Conservation (phyloP, 92 coral and sea anemone species). For the Plumapathes pennacea region DNA sequence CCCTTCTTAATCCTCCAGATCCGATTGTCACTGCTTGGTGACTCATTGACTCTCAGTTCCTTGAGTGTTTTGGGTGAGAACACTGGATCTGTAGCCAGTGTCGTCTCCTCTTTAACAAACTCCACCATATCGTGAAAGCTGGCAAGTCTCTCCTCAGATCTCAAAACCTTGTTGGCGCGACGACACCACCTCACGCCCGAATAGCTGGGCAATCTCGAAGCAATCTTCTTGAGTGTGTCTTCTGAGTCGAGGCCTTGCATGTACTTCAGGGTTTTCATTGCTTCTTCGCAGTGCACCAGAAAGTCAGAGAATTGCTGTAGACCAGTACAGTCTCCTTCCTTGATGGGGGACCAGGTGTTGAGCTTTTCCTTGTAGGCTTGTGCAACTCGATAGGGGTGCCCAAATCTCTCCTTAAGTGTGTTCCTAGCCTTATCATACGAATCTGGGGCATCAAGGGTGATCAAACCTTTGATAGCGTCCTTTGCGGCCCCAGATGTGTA, state of each 20-base stretch:
- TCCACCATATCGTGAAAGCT: slow-evolving; percentile 23
- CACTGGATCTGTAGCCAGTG: slow-evolving; percentile 40
- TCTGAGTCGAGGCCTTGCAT: slow-evolving; percentile 46
- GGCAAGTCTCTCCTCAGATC: slow-evolving; percentile 3
- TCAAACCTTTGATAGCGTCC: slow-evolving; percentile 29
- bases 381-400: slow-evolving; percentile 38
- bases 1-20: background rate
- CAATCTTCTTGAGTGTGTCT: slow-evolving; percentile 7
- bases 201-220: slow-evolving; percentile 12
- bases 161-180: slow-evolving; percentile 17
- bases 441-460: slow-evolving; percentile 38
- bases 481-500: slow-evolving; percentile 48
- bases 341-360: slow-evolving; percentile 33
- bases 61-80: slow-evolving; percentile 34
- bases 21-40: background rate
- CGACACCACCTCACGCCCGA: slow-evolving; percentile 32
- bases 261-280: slow-evolving; percentile 32
- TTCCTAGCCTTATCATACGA: slow-evolving; percentile 39
- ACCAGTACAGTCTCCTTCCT: slow-evolving; percentile 14
- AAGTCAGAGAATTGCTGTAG: slow-evolving; percentile 30
- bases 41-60: slow-evolving; percentile 8
- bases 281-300: slow-evolving; percentile 33
- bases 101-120: slow-evolving; percentile 29
- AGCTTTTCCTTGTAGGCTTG: slow-evolving; percentile 35
- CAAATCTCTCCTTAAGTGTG: slow-evolving; percentile 36